These are phyloP conservation scores for mouse (Mus musculus) DNA, from an alignment of 2,113 vertebrate genomes.

Conservation along the genomic window GRCm39 chr12:80838001-80838500, in stretches of 20 bases:
- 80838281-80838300: neutral
- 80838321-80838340: neutral
- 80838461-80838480: neutral
- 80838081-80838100: neutral
- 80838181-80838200: neutral
- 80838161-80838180: neutral
- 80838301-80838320: neutral
- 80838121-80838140: slow-evolving; percentile 56
- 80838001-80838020: slow-evolving; percentile 29
- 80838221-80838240: neutral
- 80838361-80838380: neutral
- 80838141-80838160: neutral
- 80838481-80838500: neutral
- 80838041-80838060: slow-evolving; percentile 24
- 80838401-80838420: slow-evolving; percentile 36
- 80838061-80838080: neutral
- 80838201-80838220: neutral
- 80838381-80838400: neutral
- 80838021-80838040: slow-evolving; percentile 66
- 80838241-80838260: slow-evolving; percentile 31
- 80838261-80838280: slow-evolving; percentile 40
- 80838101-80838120: neutral
- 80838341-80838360: neutral
- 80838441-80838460: no score
- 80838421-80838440: neutral